Percentiles rank a stretch among this genome's conserved stretches.
Conservation (phyloP, 2,888 invertebrate species). For the Linnaemya tessellans region DNA sequence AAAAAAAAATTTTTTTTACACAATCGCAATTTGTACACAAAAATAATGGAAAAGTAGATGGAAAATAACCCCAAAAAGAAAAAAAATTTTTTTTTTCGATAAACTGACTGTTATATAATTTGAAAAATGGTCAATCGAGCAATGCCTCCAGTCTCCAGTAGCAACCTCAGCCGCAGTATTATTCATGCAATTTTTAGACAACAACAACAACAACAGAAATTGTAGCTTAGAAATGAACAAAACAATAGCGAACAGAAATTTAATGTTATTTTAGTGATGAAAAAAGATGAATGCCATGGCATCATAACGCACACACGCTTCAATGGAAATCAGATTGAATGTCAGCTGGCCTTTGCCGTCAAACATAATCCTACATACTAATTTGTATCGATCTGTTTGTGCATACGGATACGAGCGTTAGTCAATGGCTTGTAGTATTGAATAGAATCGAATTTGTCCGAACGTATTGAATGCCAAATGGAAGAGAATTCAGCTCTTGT, state of each 20-base stretch:
- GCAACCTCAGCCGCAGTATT: not conserved
- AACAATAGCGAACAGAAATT: slow-evolving; percentile 23
- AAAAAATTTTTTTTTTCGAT: slow-evolving; percentile 31
- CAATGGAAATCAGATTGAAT: not conserved
- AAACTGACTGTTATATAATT: slow-evolving; percentile 44
- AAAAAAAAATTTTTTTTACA: slow-evolving; percentile 27
- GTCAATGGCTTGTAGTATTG: not conserved
- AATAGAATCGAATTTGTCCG: not conserved
- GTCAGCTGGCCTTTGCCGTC: not conserved
- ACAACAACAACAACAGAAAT: not conserved
- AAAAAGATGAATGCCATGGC: slow-evolving; percentile 3
- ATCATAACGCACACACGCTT: not conserved
- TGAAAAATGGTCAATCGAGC: slow-evolving; percentile 14
- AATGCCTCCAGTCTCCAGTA: not conserved
- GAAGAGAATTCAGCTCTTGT: too few relatives aligned
- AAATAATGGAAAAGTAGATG: slow-evolving; percentile 50
- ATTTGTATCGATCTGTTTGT: not conserved
- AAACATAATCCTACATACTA: not conserved
- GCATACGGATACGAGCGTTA: not conserved
- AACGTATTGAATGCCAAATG: too few relatives aligned
- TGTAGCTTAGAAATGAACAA: not conserved
- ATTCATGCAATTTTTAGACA: slow-evolving; percentile 12
- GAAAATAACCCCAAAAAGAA: slow-evolving; percentile 16
- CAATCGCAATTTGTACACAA: slow-evolving; percentile 45
- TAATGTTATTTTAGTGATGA: slow-evolving; percentile 31